Percentiles rank a stretch among this genome's conserved stretches.
Evolutionary conservation across 2,797 vertebrate genomes (phyloP).

Genomic region (Vireo griseus): DNA sequence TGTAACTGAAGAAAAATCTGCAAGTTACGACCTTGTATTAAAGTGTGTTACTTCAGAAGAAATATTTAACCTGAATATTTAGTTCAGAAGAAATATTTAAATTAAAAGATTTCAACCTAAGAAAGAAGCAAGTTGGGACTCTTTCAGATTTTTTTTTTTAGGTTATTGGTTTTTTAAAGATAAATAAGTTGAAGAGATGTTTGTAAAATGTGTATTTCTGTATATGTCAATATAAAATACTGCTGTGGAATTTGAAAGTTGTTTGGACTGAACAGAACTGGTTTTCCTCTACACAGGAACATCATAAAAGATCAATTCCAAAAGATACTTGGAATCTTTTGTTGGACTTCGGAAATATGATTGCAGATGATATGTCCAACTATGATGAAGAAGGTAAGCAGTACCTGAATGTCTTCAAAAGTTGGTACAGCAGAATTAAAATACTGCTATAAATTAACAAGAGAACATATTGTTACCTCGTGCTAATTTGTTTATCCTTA

Average conservation of each 20-base stretch:
- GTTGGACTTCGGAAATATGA: slow-evolving; percentile 96
- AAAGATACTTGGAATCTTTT: slow-evolving; percentile 98
- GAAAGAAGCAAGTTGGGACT: background rate
- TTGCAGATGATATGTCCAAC: slow-evolving; percentile 98
- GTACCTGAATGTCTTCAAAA: background rate
- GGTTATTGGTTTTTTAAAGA: background rate
- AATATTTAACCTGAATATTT: background rate
- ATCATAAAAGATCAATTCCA: slow-evolving; percentile 95
- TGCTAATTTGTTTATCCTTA: background rate
- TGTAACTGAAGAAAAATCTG: background rate
- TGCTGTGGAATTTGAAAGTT: background rate
- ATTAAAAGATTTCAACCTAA: background rate
- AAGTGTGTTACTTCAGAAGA: background rate
- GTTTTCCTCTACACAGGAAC: slow-evolving; percentile 78
- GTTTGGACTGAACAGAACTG: background rate
- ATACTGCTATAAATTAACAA: background rate
- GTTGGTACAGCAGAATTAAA: background rate
- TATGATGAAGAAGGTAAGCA: slow-evolving; percentile 95
- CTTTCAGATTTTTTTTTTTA: background rate
- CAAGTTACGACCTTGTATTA: background rate
- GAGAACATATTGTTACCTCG: background rate
- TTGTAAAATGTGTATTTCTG: background rate
- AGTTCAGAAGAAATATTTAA: background rate
- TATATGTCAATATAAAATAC: background rate
- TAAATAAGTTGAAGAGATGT: background rate